Evolutionary conservation across 2,113 vertebrate species (phyloP).

Genomic region (Notechis scutatus): DNA sequence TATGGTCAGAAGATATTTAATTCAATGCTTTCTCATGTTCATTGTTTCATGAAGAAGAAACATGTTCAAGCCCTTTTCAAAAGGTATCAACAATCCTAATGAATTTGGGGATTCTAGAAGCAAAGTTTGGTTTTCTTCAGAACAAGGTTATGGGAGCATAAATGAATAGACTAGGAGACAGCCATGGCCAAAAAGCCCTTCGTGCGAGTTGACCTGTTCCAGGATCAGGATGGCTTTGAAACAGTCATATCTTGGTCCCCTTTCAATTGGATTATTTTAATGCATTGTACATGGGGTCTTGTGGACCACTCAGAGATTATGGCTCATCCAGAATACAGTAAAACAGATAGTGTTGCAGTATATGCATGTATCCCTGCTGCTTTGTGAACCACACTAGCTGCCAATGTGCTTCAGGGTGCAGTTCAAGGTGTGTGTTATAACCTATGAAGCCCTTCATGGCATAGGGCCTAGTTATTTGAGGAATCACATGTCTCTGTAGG

Average conservation of each 20-base stretch:
- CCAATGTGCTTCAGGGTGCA: neutral
- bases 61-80: neutral
- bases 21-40: neutral
- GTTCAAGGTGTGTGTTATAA: neutral
- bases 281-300: neutral
- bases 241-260: neutral
- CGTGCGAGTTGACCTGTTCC: neutral
- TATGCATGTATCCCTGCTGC: neutral
- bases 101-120: neutral
- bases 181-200: neutral
- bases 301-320: neutral
- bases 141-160: neutral
- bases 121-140: neutral
- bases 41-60: neutral
- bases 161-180: neutral
- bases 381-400: neutral
- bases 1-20: neutral
- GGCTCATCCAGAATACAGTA: neutral
- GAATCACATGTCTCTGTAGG: neutral
- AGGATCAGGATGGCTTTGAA: neutral
- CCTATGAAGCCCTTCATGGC: neutral
- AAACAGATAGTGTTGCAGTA: neutral
- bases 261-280: neutral
- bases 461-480: neutral
- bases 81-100: neutral